These are phyloP conservation scores for Idaea dimidiata DNA, from an alignment of 2,888 invertebrate species.

Conservation along the genomic window DNA sequence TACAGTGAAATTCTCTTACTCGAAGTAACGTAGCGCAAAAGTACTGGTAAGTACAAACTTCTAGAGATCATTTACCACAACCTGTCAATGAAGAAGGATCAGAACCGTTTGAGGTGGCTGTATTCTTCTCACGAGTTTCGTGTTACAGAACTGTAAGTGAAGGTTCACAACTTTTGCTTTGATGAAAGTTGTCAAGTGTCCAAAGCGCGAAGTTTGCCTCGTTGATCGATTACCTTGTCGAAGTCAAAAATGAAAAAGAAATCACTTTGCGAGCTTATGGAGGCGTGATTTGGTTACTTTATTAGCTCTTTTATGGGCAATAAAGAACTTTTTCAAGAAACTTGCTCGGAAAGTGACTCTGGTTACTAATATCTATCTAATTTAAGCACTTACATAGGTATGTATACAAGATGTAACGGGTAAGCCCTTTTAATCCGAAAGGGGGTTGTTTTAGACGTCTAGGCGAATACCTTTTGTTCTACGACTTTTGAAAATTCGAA, in stretches of 20 bases:
- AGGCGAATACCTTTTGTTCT: too few relatives aligned
- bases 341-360: neutral
- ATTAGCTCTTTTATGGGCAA: neutral
- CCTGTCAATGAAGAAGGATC: conserved; percentile 38
- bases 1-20: conserved; percentile 6
- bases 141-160: conserved; percentile 45
- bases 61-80: conserved; percentile 36
- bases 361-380: too few relatives aligned
- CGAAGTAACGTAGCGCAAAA: conserved; percentile 10
- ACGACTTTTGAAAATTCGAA: too few relatives aligned
- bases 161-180: conserved; percentile 44
- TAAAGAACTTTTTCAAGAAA: neutral
- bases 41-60: conserved; percentile 30
- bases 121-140: conserved; percentile 58
- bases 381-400: too few relatives aligned
- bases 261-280: neutral
- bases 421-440: too few relatives aligned
- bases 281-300: conserved; percentile 1
- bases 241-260: conserved; percentile 23
- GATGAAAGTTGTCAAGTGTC: conserved; percentile 41
- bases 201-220: conserved; percentile 40
- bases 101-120: conserved; percentile 38
- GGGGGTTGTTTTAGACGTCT: too few relatives aligned
- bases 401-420: too few relatives aligned
- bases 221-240: conserved; percentile 45